A percentile compares a stretch with the other conserved stretches of the same genome.
These are phyloP conservation scores for Eupithecia exiguata DNA, from an alignment of 2,888 invertebrate genomes.

Conservation along the genomic window DNA sequence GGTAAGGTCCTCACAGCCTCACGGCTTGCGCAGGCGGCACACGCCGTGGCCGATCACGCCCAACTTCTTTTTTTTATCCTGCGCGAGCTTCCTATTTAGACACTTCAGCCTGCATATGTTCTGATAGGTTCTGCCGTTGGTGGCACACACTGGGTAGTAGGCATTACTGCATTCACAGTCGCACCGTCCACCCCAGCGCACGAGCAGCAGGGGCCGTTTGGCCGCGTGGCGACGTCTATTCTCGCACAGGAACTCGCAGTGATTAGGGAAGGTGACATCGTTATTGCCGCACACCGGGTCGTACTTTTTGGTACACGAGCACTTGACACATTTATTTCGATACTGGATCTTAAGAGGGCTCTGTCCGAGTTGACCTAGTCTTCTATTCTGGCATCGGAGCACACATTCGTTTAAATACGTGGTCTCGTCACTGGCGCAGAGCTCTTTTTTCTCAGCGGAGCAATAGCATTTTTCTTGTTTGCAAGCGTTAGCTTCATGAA, in stretches of 20 bases:
- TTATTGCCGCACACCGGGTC: conserved; percentile 57
- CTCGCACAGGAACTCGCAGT: conserved; percentile 50
- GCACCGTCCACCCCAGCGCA: conserved; percentile 45
- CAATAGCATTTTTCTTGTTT: conserved; percentile 42
- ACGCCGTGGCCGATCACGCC: conserved; percentile 46
- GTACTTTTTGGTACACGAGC: conserved; percentile 45
- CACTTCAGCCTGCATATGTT: conserved; percentile 53
- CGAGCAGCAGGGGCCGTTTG: conserved; percentile 29
- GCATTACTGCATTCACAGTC: conserved; percentile 45
- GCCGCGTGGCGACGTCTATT: conserved; percentile 39
- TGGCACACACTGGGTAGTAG: conserved; percentile 52
- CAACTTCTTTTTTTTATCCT: conserved; percentile 40
- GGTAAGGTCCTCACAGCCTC: conserved; percentile 36
- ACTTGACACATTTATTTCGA: conserved; percentile 48
- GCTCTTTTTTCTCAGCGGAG: conserved; percentile 28
- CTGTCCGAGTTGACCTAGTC: conserved; percentile 41
- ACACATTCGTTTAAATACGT: conserved; percentile 54
- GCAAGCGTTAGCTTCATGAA: conserved; percentile 46
- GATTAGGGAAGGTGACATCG: conserved; percentile 49
- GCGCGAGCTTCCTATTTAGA: conserved; percentile 43
- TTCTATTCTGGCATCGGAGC: conserved; percentile 51
- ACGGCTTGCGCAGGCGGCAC: conserved; percentile 45
- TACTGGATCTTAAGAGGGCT: conserved; percentile 38
- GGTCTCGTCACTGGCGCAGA: conserved; percentile 52
- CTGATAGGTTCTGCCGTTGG: conserved; percentile 44